These are phyloP conservation scores for Elaeidobius kamerunicus DNA, from an alignment of 2,888 invertebrate genomes.

Conservation along the genomic window DNA sequence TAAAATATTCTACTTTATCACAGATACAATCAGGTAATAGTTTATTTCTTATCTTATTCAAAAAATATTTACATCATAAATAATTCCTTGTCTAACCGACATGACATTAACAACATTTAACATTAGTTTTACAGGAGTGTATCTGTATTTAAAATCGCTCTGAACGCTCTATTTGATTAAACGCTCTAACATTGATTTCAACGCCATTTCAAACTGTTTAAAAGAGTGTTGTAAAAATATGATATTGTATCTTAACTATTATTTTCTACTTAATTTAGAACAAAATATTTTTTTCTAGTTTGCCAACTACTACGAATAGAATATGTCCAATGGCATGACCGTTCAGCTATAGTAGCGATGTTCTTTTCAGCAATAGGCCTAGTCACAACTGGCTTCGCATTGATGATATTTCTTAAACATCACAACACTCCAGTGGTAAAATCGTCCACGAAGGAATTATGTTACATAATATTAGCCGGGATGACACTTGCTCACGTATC, in stretches of 20 bases:
- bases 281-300: conserved; percentile 47
- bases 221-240: background rate
- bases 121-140: no score
- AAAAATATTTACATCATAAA: no score
- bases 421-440: conserved; percentile 78
- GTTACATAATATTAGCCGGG: conserved; percentile 67
- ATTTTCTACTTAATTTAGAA: no score
- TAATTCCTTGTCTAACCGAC: no score
- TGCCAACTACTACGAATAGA: conserved; percentile 61
- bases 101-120: no score
- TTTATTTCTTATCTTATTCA: no score
- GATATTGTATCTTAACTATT: background rate
- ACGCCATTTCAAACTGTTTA: no score
- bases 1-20: no score
- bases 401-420: conserved; percentile 61
- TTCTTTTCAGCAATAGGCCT: conserved; percentile 61
- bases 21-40: no score
- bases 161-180: no score
- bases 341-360: conserved; percentile 60
- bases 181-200: no score
- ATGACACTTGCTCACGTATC: conserved; percentile 57
- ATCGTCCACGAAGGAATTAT: conserved; percentile 62
- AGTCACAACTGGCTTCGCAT: conserved; percentile 58
- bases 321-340: conserved; percentile 61
- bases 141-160: no score